Conservation (phyloP, 2,888 invertebrate genomes). For the Artemia sp. region DNA sequence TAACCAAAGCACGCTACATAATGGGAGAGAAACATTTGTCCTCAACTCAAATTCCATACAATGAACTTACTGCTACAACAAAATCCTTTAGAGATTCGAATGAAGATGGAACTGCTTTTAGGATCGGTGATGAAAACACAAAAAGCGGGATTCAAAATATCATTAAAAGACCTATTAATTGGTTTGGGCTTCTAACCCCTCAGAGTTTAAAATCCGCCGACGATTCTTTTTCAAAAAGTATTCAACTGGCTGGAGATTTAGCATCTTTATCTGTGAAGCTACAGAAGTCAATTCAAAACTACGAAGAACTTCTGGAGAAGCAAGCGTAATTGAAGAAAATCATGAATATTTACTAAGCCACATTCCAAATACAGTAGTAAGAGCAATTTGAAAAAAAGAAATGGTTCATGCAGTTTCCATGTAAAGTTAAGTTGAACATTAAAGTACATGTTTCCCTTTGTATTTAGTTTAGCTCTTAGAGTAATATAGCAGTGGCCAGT, state of each 20-base stretch:
- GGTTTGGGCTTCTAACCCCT: constrained; percentile 75
- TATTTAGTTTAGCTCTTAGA: too few relatives aligned
- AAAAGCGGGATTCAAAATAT: constrained; percentile 8
- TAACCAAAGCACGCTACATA: constrained; percentile 61
- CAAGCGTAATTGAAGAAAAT: background rate
- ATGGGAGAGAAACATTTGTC: constrained; percentile 41
- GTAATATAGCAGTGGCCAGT: too few relatives aligned
- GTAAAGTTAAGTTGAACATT: too few relatives aligned
- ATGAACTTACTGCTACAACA: constrained; percentile 13
- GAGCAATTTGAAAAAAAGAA: too few relatives aligned
- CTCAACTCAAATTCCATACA: background rate
- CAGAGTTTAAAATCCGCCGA: constrained; percentile 57
- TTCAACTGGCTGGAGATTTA: constrained; percentile 48
- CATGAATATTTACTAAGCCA: too few relatives aligned
- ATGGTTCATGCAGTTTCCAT: too few relatives aligned
- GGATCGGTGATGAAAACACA: background rate
- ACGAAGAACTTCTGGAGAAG: constrained; percentile 15
- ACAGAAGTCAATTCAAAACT: constrained; percentile 25
- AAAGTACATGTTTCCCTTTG: too few relatives aligned
- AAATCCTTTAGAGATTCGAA: constrained; percentile 30
- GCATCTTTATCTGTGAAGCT: constrained; percentile 51
- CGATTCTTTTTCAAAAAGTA: constrained; percentile 48
- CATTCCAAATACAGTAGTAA: too few relatives aligned
- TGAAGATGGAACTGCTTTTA: constrained; percentile 30
- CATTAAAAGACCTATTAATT: constrained; percentile 49